Conservation (phyloP, 2,113 vertebrate species). For the Xiphophorus couchianus region DNA sequence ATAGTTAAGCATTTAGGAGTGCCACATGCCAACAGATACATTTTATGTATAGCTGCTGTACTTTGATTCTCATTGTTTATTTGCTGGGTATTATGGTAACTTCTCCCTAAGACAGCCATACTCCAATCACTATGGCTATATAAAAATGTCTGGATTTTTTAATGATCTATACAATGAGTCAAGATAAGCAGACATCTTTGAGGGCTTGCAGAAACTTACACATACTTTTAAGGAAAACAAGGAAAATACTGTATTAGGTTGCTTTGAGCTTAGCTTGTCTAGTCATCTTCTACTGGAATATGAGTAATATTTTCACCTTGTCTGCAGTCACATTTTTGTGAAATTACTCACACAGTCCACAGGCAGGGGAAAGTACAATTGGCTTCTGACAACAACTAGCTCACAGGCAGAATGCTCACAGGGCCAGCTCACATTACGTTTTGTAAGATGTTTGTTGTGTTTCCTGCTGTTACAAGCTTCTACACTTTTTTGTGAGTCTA, state of each 20-base stretch:
- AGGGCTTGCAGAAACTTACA: neutral
- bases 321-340: constrained; percentile 5
- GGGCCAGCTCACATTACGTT: neutral
- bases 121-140: too few species aligned
- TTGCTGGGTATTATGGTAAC: too few species aligned
- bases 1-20: too few species aligned
- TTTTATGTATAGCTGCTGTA: too few species aligned
- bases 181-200: too few species aligned
- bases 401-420: constrained; percentile 6
- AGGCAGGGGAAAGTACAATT: neutral
- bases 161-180: too few species aligned
- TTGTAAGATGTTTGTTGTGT: neutral
- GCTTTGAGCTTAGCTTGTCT: neutral
- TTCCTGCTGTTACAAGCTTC: constrained; percentile 26
- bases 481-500: constrained; percentile 21
- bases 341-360: constrained; percentile 5
- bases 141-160: too few species aligned
- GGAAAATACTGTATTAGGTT: neutral
- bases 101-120: too few species aligned
- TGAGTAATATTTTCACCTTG: neutral
- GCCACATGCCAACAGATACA: too few species aligned
- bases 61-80: too few species aligned
- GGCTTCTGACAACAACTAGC: constrained; percentile 3
- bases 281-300: neutral
- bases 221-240: neutral